Evolutionary conservation across 2,888 invertebrate species (phyloP), one percentile per base, ranked within the genome.

Genomic region (Nemurella pictetii): DNA sequence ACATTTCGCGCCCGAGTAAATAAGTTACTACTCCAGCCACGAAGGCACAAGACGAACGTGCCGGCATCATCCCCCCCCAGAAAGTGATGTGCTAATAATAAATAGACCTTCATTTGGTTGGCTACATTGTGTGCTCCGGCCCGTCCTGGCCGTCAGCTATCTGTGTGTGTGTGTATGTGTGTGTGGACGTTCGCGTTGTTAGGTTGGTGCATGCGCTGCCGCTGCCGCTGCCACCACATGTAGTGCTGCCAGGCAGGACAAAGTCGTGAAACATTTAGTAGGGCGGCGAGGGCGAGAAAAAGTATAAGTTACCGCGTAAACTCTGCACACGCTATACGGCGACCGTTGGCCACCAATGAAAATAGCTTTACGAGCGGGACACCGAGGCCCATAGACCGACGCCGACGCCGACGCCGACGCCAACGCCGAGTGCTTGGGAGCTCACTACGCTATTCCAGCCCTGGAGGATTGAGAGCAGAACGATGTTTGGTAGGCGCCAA

Each of bases 61-160:
- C 55, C 55, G 20, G 55, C 55, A 55, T 55, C 15, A 55, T 20
- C 55, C 55, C 55, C n/a, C 55, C 20, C 3, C 3, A 32, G 32
- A 3, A 32, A 32, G 32, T n/a, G 32, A 32, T 32, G 55, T 20
- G 9, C 55, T 78, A 78, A 78, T 78, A 78, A 78, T 78, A 78
- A 78, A 78, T 78, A 29, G 78, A 30, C 55, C 78, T 78, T 78
- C 78, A 78, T 78, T 78, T 78, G 78, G 29, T 78, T 30, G 78
- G 78, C 15, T 27, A 30, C 28, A 28, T 29, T 30, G 28, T 30
- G 15, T 55, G 20, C n/a, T n/a, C n/a, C n/a, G n/a, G n/a, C n/a
- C n/a, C n/a, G n/a, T n/a, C 55, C 55, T 12, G 55, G 55, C 55
- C 55, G 20, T 55, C 55, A 55, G 15, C n/a, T n/a, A n/a, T n/a